Evolutionary conservation across 2,113 vertebrate genomes (phyloP), one percentile per base, ranked within the genome.

Genomic region (Columbina picui): DNA sequence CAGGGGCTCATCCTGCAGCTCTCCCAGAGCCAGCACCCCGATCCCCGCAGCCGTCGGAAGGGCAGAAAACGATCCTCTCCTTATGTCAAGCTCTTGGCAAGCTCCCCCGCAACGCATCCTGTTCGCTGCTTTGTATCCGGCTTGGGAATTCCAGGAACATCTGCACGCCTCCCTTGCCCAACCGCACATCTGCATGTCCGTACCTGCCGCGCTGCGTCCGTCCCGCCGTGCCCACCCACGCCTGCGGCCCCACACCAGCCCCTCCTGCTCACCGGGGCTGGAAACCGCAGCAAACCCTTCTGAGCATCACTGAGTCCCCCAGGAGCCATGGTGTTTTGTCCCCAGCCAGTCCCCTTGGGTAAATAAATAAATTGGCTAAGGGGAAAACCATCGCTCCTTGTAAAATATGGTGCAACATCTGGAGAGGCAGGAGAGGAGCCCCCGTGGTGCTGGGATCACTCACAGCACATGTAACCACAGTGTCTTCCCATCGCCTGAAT

Each of bases 91-190:
- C 93, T 60, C 91, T 93, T 96, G 96, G 96, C 95, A 95, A 89
- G 23, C 36, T 34, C 61, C 32, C 23, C 73, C 57, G 75, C 50
- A 32, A 77, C 64, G 63, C 94, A 97, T 98, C 98, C 98, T 98
- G 97, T 91, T 97, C 85, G 13, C 90, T 53, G 96, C 92, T 96
- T 89, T 41, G 92, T 55, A 98, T 98, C 97, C 93, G 96, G 97
- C 97, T 91, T 96, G 97, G 97, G 98, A 98, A 98, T 98, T 97
- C 98, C 98, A 98, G 93, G 95, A 98, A 98, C 98, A 98, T 97
- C 97, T 98, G 98, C 83, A 57, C 85, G 22, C 76, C 91, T 97
- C 96, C 96, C 94, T 71, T 25, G 73, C 94, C 93, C 96, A 95
- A 91, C 96, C 92, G 56, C 97, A 98, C 97, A 96, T 96, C 98